Conservation (phyloP, 2,797 vertebrate species). For the Adelosebastes latens region DNA sequence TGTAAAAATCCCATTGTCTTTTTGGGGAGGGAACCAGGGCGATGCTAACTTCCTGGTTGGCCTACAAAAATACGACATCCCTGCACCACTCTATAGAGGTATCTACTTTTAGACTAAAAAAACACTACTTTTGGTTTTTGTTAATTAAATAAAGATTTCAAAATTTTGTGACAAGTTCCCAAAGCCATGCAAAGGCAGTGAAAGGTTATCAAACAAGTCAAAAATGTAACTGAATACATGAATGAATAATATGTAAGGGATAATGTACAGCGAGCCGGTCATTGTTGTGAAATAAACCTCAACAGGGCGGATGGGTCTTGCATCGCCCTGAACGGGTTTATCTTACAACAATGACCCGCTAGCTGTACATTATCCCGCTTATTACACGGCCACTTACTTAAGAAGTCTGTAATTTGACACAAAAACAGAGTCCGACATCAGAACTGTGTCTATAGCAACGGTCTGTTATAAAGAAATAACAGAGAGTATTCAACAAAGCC, state of each 20-base stretch:
- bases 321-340: no score
- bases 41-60: neutral
- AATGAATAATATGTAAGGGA: neutral
- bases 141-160: neutral
- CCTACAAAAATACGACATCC: neutral
- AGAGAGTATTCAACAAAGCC: accelerated
- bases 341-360: accelerated
- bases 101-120: no score
- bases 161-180: neutral
- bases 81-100: no score
- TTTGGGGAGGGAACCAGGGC: accelerated
- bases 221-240: neutral
- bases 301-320: accelerated
- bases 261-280: no score
- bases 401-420: no score
- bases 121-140: accelerated
- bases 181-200: neutral
- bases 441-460: accelerated
- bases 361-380: no score
- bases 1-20: no score
- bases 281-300: no score
- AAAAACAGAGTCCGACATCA: no score
- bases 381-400: no score
- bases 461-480: no score
- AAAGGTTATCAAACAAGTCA: neutral